These are phyloP conservation scores for Lasiurus borealis DNA, from an alignment of 2,113 vertebrate species.

Conservation along the genomic window DNA sequence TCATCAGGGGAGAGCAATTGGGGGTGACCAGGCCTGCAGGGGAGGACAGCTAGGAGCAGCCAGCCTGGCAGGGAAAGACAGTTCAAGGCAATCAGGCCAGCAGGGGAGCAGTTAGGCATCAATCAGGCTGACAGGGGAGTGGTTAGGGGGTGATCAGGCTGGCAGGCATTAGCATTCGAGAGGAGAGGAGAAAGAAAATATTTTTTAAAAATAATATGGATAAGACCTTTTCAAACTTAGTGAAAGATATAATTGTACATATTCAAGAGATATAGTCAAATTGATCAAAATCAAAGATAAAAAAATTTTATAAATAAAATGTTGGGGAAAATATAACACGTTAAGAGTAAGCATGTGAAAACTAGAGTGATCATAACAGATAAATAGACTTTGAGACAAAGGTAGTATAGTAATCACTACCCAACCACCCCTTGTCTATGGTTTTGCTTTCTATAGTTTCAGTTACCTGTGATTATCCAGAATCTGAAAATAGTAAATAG, in stretches of 20 bases:
- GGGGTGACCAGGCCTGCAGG: too few relatives aligned
- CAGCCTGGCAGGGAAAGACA: too few relatives aligned
- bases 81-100: too few relatives aligned
- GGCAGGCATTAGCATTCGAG: background rate
- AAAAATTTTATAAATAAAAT: constrained; percentile 13
- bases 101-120: too few relatives aligned
- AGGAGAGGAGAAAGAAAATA: background rate
- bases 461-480: background rate
- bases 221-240: background rate
- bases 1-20: too few relatives aligned
- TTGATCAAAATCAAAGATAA: constrained; percentile 34
- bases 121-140: too few relatives aligned
- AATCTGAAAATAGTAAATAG: background rate
- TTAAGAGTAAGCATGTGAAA: constrained; percentile 23
- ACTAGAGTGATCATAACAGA: background rate
- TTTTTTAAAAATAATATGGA: background rate
- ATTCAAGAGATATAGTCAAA: background rate
- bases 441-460: background rate
- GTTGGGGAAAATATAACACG: background rate
- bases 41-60: too few relatives aligned
- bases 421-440: background rate
- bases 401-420: background rate
- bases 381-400: constrained; percentile 5
- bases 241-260: constrained; percentile 20
- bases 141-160: too few relatives aligned